Evolutionary conservation across 2,113 vertebrate species (phyloP), one percentile per base, ranked within the genome.

Genomic region (Megaceryle maxima): DNA sequence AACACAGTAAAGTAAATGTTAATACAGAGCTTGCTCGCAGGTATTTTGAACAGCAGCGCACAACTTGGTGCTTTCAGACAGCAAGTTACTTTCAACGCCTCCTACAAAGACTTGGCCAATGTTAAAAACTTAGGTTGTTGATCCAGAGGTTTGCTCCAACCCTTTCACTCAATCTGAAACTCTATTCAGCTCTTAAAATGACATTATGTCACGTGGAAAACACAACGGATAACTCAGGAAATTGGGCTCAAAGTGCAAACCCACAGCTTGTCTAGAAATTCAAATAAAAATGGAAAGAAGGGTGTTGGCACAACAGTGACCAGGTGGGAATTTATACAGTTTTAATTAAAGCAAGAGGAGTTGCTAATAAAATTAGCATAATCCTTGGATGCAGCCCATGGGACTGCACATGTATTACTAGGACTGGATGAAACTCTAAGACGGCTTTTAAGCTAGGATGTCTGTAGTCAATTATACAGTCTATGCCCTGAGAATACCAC

Each of bases 1-100:
- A 98, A 97, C 94, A 98, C 92, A 95, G 95, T 95, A 97, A 98
- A 95, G 95, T 96, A 97, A 98, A 95, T 96, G 97, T 97, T 97
- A 97, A 92, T 60, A 93, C 63, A 74, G 83, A 95, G 94, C 92
- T 97, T 96, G 96, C 96, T 98, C 50, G 53, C 87, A 94, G 83
- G 56, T 95, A n/a, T 96, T 96, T 96, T 77, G 39, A 82, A 57
- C 50, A 50, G 53, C 56, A 24, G 25, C 1, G 1, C 29, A 37
- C 5, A 90, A 11, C 55, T 78, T 33, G 28, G 39, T 82, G 13
- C 17, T 88, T 89, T 82, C 50, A 85, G 43, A 56, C 7, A 81
- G 26, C 60, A 56, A 46, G 29, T 21, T 74, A 57, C 37, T 94
- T 66, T 67, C 63, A 79, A 6, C 4, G 60, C 9, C 48, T 92